Evolutionary conservation across 2,797 vertebrate species (phyloP), one percentile per base, ranked within the genome.

Genomic region (Catostomus latipinnis): DNA sequence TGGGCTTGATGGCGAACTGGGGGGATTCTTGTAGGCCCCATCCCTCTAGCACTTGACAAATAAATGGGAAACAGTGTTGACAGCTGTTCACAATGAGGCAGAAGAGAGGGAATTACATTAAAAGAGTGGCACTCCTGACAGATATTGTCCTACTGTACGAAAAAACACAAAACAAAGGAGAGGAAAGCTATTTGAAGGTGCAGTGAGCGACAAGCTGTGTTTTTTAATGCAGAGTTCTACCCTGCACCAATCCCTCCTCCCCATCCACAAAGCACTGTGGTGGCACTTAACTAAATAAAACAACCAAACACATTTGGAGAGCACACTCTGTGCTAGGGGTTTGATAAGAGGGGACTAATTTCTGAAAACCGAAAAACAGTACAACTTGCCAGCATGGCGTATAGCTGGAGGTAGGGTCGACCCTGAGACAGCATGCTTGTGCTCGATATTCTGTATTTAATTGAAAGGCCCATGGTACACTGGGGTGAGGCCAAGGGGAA

Each of bases 401-500:
- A 75, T 48, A 56, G 82, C 72, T 78, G 53, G 65, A 34, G 67
- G 76, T 86, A 63, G 67, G 91, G 93, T 92, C 92, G 93, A 91
- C 91, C 90, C n/a, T 58, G 88, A 90, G 93, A 93, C 92, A 90
- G 92, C 85, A 53, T 62, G 89, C 80, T 89, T 86, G 93, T 91
- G 94, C 95, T 88, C 90, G 94, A 93, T 92, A 92, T 93, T 91
- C 91, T 92, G 92, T 92, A 92, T 94, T 95, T 95, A 96, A 97
- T 94, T 95, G 94, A 94, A 85, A 91, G 90, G 90, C 92, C 93
- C 90, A 93, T 43, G 87, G 92, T 92, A 91, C 76, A 89, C 89
- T 93, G 89, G 93, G 92, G 93, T 95, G 93, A 95, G 93, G 92
- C 94, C 92, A 90, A 92, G 93, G 93, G 93, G 94, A 96, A 96